Evolutionary conservation across 2,888 invertebrate species (phyloP).

Genomic region (Phorcus lineatus): DNA sequence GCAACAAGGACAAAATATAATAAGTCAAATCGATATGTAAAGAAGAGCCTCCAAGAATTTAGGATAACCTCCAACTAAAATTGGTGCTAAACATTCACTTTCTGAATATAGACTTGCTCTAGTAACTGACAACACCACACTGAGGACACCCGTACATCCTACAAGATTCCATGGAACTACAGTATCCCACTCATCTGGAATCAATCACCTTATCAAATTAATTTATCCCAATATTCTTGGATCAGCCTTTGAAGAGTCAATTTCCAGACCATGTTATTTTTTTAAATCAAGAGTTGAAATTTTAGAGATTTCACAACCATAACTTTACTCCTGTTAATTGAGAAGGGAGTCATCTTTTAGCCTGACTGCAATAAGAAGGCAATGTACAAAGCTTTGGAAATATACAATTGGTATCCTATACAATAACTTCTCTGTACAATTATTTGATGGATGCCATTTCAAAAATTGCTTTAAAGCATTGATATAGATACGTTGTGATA

Average conservation of each 20-base stretch:
- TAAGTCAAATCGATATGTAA: background rate
- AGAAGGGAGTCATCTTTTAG: background rate
- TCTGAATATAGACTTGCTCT: background rate
- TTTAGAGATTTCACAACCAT: background rate
- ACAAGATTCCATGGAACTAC: too few relatives aligned
- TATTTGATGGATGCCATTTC: conserved; percentile 8
- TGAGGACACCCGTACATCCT: too few relatives aligned
- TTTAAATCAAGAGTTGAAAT: background rate
- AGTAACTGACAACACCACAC: conserved; percentile 1
- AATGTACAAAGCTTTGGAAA: conserved; percentile 3
- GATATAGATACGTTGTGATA: background rate
- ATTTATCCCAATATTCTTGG: too few relatives aligned
- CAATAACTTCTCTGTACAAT: conserved; percentile 8
- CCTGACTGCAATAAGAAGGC: background rate
- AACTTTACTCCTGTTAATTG: background rate
- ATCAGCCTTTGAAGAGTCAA: too few relatives aligned
- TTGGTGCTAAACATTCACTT: conserved; percentile 8
- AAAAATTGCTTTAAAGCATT: background rate
- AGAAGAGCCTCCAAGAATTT: background rate
- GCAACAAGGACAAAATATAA: background rate
- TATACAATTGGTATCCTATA: background rate
- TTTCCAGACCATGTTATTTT: too few relatives aligned
- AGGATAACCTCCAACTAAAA: background rate
- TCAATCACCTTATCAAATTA: too few relatives aligned
- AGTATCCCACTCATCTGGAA: too few relatives aligned